Evolutionary conservation across 2,113 vertebrate species (phyloP), one percentile per base, ranked within the genome.

Genomic region (Gavia stellata): DNA sequence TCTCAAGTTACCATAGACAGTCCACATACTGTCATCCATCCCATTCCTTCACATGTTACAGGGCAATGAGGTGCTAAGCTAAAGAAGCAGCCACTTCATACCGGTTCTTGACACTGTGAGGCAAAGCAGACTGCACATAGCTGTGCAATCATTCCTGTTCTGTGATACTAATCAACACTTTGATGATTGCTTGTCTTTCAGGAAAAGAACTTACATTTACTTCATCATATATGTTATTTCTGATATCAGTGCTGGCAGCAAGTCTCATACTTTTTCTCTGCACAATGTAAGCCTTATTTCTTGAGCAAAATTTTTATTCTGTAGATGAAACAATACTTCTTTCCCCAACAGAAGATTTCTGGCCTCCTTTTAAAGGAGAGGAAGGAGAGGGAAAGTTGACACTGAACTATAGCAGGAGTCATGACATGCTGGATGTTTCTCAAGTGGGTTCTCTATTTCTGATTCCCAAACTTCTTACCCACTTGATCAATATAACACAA

Each of bases 151-250:
- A 36, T 62, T 78, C 2, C 1, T 55, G 23, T 68, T 71, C 40
- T 45, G 61, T 40, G 44, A 68, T 65, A 56, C 10, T 85, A 75
- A 87, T 63, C 19, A 74, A 33, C 13, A 31, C 1, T 65, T 55
- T 82, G 34, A 29, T 80, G 34, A 65, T 26, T 74, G 19, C 20
- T 94, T 96, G 21, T 29, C 40, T 96, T 97, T 68, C 93, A 97
- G 96, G 90, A 88, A 4, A 42, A 53, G 62, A 67, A 2, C 6
- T 44, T 56, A 5, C 6, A 8, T 82, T 89, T 59, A 8, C 56
- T 52, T 61, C 93, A n/a, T 44, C 93, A 21, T n/a, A 72, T 26
- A 6, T 0, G 1, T 9, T 90, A 3, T n/a, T 61, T 82, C 49
- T 96, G 53, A 47, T 68, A 56, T 7, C 74, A n/a, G 28, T 34